Base-by-base conservation (phyloP, 2,113 vertebrate species). In the Corythornis cristatus region DNA sequence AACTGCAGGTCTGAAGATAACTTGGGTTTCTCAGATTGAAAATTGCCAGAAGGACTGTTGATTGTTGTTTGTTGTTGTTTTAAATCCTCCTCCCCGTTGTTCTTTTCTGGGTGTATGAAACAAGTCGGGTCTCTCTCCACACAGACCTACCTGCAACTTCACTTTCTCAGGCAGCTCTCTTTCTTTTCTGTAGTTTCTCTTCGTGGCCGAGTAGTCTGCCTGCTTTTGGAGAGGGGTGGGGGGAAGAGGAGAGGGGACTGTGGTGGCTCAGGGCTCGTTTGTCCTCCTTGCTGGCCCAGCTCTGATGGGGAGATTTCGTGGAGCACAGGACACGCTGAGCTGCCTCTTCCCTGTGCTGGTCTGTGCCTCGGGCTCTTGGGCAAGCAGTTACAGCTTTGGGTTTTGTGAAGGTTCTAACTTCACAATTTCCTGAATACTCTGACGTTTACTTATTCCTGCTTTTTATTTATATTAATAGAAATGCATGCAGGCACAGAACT, bases 391-490 rank as follows among this genome's bases (percentile, higher is more conserved):
- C 28, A 54, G 37, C 50, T 86, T 85, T 89, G 74, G 9, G 3
- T 50, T 50, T 76, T 65, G 66, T 33, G 75, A 91, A 18, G 54
- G 3, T 76, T 83, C 43, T 48, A 51, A 14, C 85, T 88, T 94
- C 72, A 85, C 50, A 40, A 62, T 93, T 93, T 96, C 92, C 95
- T 88, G 90, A 37, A 25, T 67, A 2, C 61, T 72, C 79, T 94
- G 72, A 92, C 68, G 12, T 31, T 86, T 95, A 76, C 85, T 85
- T 93, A 86, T 77, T 83, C 75, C 25, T 83, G 78, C 64, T 60
- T 88, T 88, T 88, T 95, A 94, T 93, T 96, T 83, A 74, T 86
- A 76, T 77, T 91, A 95, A 89, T 23, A 80, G 60, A 71, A 83
- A 88, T 60, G 60, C 83, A 42, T 54, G 93, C 96, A 96, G 85